phyloP scores from a whole-genome alignment of 2,888 invertebrate species.

The Xanthia icteritia region DNA sequence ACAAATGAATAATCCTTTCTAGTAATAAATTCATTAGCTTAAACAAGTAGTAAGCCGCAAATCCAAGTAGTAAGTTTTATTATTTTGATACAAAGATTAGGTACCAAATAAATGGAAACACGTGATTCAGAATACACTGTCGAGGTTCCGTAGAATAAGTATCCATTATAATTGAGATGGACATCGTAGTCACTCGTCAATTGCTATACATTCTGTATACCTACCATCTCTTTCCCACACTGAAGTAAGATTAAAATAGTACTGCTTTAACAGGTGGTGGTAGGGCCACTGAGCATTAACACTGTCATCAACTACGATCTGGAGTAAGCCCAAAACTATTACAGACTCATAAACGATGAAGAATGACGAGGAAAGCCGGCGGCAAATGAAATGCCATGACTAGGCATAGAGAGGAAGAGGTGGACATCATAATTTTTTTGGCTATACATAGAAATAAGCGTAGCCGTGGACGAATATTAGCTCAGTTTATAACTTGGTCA shows the following conservation, averaged over 20 bases:
- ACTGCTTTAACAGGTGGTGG: neutral
- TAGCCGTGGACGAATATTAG: neutral
- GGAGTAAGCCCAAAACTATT: neutral
- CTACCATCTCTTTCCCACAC: neutral
- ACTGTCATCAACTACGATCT: neutral
- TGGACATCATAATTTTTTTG: neutral
- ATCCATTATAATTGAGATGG: neutral
- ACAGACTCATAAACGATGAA: neutral
- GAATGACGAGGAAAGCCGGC: neutral
- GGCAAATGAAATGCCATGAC: neutral
- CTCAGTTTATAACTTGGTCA: neutral
- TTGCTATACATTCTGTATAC: neutral
- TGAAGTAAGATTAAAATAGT: neutral
- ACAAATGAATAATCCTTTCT: conserved; percentile 11
- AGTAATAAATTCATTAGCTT: conserved; percentile 15
- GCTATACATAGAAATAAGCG: neutral
- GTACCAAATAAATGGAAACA: neutral
- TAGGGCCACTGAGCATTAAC: neutral
- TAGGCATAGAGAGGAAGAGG: neutral
- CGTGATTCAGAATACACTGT: neutral
- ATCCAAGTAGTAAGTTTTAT: conserved; percentile 38
- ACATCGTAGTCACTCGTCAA: neutral
- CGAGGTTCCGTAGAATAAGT: conserved; percentile 24
- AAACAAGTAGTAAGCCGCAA: conserved; percentile 30
- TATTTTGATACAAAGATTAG: conserved; percentile 11